A percentile compares a stretch with the other conserved stretches of the same genome.
These are phyloP conservation scores for Tachuris rubrigastra DNA, from an alignment of 2,113 vertebrate genomes.

Conservation along the genomic window DNA sequence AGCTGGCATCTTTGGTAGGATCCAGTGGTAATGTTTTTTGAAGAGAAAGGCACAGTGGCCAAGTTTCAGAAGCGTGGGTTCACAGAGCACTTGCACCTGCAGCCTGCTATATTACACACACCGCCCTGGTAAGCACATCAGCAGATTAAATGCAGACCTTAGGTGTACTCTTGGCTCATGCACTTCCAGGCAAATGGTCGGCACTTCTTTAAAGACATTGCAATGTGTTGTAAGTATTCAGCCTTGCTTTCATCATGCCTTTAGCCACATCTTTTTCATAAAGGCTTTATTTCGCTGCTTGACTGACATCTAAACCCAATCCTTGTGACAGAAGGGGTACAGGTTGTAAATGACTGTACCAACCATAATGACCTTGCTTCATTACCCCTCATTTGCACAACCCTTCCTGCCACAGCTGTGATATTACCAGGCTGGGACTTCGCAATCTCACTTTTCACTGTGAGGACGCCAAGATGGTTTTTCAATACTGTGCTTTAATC, in stretches of 20 bases:
- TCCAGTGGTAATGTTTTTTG: not conserved
- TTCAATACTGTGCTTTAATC: conserved; percentile 18
- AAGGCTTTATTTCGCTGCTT: not conserved
- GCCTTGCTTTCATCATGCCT: conserved; percentile 6
- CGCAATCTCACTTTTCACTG: not conserved
- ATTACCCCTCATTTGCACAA: not conserved
- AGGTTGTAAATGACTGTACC: not conserved
- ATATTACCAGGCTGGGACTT: not conserved
- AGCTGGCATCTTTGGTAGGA: not conserved
- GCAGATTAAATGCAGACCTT: conserved; percentile 1
- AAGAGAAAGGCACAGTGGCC: not conserved
- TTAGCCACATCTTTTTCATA: not conserved
- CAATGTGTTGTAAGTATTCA: not conserved
- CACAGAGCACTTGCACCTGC: conserved; percentile 12
- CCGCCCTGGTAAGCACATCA: not conserved
- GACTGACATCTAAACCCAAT: not conserved
- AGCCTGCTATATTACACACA: not conserved
- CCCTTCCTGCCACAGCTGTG: conserved; percentile 22
- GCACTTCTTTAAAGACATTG: conserved; percentile 17
- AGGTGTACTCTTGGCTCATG: not conserved
- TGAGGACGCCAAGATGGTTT: not conserved
- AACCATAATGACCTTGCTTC: not conserved
- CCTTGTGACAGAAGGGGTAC: not conserved
- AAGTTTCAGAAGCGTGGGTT: not conserved
- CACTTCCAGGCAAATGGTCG: not conserved